A percentile compares a stretch with the other conserved stretches of the same genome.
These are phyloP conservation scores for Proales similis DNA, from an alignment of 1,140 invertebrate genomes.

Conservation along the genomic window DNA sequence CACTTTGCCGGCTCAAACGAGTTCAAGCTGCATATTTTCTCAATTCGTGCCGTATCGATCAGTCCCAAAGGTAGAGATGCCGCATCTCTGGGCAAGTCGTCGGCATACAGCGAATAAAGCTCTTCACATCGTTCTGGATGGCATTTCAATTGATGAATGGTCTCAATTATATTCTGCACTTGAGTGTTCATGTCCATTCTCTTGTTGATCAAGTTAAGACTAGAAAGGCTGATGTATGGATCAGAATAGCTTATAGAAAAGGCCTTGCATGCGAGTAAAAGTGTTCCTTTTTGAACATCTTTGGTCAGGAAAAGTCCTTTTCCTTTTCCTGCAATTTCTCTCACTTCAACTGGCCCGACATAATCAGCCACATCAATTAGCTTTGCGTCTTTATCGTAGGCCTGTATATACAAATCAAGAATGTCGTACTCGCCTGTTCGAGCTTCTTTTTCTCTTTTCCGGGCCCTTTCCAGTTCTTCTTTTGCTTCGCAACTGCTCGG, in stretches of 20 bases:
- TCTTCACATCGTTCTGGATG: background rate
- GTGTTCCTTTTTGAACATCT: constrained; percentile 6
- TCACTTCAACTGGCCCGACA: constrained; percentile 7
- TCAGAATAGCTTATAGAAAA: constrained; percentile 17
- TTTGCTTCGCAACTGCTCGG: background rate
- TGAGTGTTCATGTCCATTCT: background rate
- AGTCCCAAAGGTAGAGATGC: too few species aligned
- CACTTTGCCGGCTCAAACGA: constrained; percentile 3
- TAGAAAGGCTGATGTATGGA: background rate
- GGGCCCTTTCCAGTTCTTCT: background rate
- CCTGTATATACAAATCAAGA: background rate
- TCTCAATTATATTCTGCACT: constrained; percentile 14
- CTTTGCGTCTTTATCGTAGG: background rate
- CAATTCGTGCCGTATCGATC: constrained; percentile 13
- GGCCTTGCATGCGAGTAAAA: constrained; percentile 27
- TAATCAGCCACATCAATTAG: constrained; percentile 27
- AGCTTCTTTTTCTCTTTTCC: constrained; percentile 6
- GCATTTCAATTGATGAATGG: constrained; percentile 17
- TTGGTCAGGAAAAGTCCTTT: constrained; percentile 3
- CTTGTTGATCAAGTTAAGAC: constrained; percentile 2
- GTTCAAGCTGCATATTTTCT: constrained; percentile 8
- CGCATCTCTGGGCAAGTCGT: too few species aligned
- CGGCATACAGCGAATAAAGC: constrained; percentile 22
- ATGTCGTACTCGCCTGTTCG: constrained; percentile 11
- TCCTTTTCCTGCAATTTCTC: background rate